These are phyloP conservation scores for Drosophila pseudotalamancana DNA, from an alignment of 2,888 invertebrate genomes.

Conservation along the genomic window DNA sequence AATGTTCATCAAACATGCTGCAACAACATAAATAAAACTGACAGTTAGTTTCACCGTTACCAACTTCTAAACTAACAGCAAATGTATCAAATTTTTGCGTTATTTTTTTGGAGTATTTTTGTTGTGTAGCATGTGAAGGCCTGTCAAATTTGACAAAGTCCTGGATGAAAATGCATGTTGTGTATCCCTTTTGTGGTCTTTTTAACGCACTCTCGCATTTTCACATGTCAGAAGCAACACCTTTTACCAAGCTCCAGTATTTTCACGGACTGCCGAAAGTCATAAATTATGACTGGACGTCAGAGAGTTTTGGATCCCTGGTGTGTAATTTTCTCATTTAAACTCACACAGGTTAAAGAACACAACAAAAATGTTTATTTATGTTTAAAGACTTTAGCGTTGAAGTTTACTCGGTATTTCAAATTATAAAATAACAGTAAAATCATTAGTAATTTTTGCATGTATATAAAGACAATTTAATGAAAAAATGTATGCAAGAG, in stretches of 20 bases:
- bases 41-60: constrained; percentile 29
- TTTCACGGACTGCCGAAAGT: constrained; percentile 59
- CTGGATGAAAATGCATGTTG: constrained; percentile 41
- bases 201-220: constrained; percentile 11
- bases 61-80: constrained; percentile 3
- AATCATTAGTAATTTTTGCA: too few species aligned
- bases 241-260: constrained; percentile 7
- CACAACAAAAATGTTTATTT: not conserved
- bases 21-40: constrained; percentile 38
- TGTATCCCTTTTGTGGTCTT: constrained; percentile 19
- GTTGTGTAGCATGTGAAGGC: constrained; percentile 37
- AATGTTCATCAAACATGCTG: too few species aligned
- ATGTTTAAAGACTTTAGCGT: not conserved
- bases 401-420: too few species aligned
- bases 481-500: too few species aligned
- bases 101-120: not conserved
- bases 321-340: constrained; percentile 52
- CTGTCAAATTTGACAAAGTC: constrained; percentile 62
- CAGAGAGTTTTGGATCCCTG: constrained; percentile 22
- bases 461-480: too few species aligned
- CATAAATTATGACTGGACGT: constrained; percentile 58
- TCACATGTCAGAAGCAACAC: constrained; percentile 29
- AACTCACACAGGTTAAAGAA: constrained; percentile 29
- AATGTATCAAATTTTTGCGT: constrained; percentile 17
- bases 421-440: too few species aligned